A percentile compares a stretch with the other conserved stretches of the same genome.
Conservation (phyloP, 2,888 invertebrate genomes). For the Parthenolecanium corni region DNA sequence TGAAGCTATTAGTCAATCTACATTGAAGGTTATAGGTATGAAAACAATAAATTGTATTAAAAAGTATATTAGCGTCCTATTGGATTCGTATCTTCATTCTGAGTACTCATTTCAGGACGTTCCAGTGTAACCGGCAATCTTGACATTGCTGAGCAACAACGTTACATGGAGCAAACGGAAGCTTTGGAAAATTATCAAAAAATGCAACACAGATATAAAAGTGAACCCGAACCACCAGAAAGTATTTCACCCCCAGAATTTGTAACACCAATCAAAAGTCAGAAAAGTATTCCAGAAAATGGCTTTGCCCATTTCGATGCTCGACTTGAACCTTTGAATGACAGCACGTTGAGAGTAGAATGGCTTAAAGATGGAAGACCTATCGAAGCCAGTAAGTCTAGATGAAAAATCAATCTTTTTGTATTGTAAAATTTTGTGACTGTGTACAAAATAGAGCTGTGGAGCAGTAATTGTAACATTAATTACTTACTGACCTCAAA, state of each 20-base stretch:
- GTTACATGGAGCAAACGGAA: slow-evolving; percentile 84
- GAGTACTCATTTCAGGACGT: slow-evolving; percentile 42
- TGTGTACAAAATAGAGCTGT: too few relatives aligned
- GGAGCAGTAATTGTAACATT: too few relatives aligned
- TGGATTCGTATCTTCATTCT: too few relatives aligned
- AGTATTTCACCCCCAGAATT: slow-evolving; percentile 71
- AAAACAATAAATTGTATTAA: neutral
- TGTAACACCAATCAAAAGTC: slow-evolving; percentile 79
- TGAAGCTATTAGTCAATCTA: slow-evolving; percentile 75
- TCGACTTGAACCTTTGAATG: slow-evolving; percentile 83
- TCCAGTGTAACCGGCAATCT: slow-evolving; percentile 76
- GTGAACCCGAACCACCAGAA: slow-evolving; percentile 68
- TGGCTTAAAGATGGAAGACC: slow-evolving; percentile 87
- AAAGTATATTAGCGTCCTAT: too few relatives aligned
- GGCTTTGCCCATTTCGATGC: slow-evolving; percentile 94
- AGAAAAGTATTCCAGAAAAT: slow-evolving; percentile 74
- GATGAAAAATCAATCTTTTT: neutral
- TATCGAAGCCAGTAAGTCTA: slow-evolving; percentile 65
- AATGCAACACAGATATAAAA: slow-evolving; percentile 53
- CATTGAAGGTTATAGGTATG: slow-evolving; percentile 55
- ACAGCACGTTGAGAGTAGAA: slow-evolving; percentile 76
- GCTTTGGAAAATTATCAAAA: slow-evolving; percentile 72
- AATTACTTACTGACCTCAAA: too few relatives aligned
- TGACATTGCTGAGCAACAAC: slow-evolving; percentile 78
- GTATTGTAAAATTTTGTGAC: neutral